phyloP scores from a whole-genome alignment of 2,113 vertebrate species.

The Aldabrachelys gigantea region DNA sequence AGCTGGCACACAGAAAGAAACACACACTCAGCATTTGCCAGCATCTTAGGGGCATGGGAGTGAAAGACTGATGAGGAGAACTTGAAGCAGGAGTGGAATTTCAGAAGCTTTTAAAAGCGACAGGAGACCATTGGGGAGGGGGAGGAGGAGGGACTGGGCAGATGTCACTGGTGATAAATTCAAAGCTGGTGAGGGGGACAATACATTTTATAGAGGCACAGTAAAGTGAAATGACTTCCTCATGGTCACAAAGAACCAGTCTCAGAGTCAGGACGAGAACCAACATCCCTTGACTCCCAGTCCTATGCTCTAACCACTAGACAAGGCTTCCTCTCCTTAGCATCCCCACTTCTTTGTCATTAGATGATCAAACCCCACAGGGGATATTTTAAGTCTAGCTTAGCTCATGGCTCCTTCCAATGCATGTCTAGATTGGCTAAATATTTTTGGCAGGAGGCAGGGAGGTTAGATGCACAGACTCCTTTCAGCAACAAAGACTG shows the following conservation, averaged over 20 bases:
- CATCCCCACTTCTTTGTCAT: background rate
- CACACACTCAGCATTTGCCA: accelerated
- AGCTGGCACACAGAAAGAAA: background rate
- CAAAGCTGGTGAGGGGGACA: background rate
- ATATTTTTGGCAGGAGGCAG: background rate
- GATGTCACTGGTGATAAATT: background rate
- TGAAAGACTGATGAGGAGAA: background rate
- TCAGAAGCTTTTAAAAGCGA: background rate
- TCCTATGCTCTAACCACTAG: background rate
- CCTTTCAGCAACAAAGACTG: background rate
- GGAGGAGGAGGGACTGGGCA: accelerated
- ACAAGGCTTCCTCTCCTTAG: background rate
- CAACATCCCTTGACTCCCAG: background rate
- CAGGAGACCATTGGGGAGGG: accelerated
- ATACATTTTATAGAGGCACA: background rate
- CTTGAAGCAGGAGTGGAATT: background rate
- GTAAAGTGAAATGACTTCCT: background rate
- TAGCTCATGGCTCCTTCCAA: background rate
- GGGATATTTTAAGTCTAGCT: background rate
- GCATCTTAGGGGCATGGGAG: accelerated
- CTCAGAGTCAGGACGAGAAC: background rate
- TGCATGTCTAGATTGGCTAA: background rate
- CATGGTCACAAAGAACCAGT: too few species aligned
- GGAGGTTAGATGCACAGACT: background rate
- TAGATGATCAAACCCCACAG: background rate